Evolutionary conservation across 2,797 vertebrate genomes (phyloP).

Genomic region (Brachymystax lenok): DNA sequence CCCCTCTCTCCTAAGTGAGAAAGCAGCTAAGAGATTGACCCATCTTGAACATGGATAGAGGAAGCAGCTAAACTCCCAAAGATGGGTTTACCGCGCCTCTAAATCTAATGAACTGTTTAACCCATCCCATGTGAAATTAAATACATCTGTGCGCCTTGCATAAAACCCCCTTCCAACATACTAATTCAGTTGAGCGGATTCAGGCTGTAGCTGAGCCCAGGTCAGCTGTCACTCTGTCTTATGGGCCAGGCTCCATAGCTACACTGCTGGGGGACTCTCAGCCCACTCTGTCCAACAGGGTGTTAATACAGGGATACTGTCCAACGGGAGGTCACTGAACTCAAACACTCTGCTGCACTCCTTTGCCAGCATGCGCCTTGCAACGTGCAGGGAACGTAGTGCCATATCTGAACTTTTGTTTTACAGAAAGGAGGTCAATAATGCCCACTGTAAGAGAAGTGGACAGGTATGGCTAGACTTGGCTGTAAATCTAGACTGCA

Average conservation of each 20-base stretch:
- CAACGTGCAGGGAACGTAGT: too few species aligned
- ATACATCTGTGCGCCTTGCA: constrained; percentile 32
- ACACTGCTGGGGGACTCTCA: too few species aligned
- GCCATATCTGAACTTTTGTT: too few species aligned
- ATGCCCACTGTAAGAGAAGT: too few species aligned
- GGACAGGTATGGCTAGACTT: background rate
- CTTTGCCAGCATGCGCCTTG: too few species aligned
- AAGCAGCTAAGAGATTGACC: constrained; percentile 22
- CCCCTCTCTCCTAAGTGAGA: background rate
- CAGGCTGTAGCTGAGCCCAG: background rate
- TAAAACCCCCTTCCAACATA: background rate
- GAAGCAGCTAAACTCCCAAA: constrained; percentile 21
- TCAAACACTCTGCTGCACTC: too few species aligned
- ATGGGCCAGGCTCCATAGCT: background rate
- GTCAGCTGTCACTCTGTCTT: background rate
- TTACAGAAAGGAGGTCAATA: background rate
- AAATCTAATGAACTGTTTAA: constrained; percentile 25
- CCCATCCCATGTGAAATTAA: constrained; percentile 29
- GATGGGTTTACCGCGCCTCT: constrained; percentile 32
- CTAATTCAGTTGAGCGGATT: constrained; percentile 3
- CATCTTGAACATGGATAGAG: constrained; percentile 2
- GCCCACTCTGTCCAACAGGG: too few species aligned
- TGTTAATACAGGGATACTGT: too few species aligned
- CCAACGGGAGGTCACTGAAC: too few species aligned
- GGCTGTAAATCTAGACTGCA: background rate